These are phyloP conservation scores for Hydrolagus affinis DNA, from an alignment of 2,113 vertebrate genomes.

Conservation along the genomic window DNA sequence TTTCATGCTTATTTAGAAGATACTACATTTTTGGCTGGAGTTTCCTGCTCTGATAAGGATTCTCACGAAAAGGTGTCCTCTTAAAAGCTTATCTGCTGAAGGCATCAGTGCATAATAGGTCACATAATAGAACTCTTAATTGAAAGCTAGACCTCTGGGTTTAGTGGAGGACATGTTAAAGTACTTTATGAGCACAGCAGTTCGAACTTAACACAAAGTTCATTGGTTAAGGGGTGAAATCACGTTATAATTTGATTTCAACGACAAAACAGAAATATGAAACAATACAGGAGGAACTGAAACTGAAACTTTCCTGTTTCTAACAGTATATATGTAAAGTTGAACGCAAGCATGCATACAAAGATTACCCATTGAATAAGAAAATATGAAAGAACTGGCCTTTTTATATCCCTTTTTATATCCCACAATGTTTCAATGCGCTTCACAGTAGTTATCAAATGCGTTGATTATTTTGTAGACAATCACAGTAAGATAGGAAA, in stretches of 20 bases:
- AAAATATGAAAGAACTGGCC: background rate
- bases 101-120: slow-evolving; percentile 34
- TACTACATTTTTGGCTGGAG: slow-evolving; percentile 46
- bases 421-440: no score
- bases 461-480: no score
- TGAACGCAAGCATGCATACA: background rate
- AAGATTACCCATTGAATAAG: background rate
- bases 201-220: background rate
- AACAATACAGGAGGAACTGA: background rate
- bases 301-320: background rate
- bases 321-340: background rate
- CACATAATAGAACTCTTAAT: slow-evolving; percentile 16
- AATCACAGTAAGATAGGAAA: no score
- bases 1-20: slow-evolving; percentile 47
- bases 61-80: slow-evolving; percentile 46
- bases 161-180: background rate
- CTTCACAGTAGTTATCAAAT: no score
- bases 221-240: background rate
- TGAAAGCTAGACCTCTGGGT: background rate
- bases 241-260: background rate
- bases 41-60: slow-evolving; percentile 50
- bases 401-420: no score
- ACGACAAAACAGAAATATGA: background rate
- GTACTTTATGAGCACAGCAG: background rate
- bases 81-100: slow-evolving; percentile 35